Conservation (phyloP, 2,113 vertebrate species). For the Epinephelus lanceolatus region DNA sequence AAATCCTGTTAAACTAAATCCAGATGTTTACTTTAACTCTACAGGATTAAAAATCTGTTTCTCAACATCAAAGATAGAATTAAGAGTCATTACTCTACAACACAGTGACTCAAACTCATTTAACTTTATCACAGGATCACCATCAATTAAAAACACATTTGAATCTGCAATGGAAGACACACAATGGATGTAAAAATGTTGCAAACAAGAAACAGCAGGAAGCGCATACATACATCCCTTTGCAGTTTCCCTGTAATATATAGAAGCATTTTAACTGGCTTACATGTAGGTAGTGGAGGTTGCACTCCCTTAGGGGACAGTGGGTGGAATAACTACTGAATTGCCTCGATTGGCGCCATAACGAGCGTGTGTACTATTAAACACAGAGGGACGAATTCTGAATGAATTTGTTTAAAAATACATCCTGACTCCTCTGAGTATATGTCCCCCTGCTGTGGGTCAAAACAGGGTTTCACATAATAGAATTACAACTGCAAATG, state of each 20-base stretch:
- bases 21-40: not conserved
- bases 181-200: not conserved
- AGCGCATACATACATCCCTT: slow-evolving; percentile 10
- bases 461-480: slow-evolving; percentile 28
- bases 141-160: slow-evolving; percentile 21
- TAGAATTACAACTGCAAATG: slow-evolving; percentile 17
- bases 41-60: not conserved
- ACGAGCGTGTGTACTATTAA: slow-evolving; percentile 28
- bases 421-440: not conserved
- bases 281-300: slow-evolving; percentile 43
- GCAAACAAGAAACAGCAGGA: slow-evolving; percentile 8
- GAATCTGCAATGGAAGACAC: not conserved
- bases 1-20: not conserved
- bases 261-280: slow-evolving; percentile 59
- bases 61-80: not conserved
- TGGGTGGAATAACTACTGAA: slow-evolving; percentile 54
- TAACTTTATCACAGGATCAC: not conserved
- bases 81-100: not conserved
- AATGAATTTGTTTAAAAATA: slow-evolving; percentile 9
- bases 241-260: slow-evolving; percentile 4
- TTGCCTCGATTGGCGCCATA: slow-evolving; percentile 11
- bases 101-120: not conserved
- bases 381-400: slow-evolving; percentile 5
- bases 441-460: not conserved
- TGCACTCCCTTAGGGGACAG: slow-evolving; percentile 28